A percentile compares a stretch with the other conserved stretches of the same genome.
Conservation (phyloP, 2,797 vertebrate species). For the Alca torda region DNA sequence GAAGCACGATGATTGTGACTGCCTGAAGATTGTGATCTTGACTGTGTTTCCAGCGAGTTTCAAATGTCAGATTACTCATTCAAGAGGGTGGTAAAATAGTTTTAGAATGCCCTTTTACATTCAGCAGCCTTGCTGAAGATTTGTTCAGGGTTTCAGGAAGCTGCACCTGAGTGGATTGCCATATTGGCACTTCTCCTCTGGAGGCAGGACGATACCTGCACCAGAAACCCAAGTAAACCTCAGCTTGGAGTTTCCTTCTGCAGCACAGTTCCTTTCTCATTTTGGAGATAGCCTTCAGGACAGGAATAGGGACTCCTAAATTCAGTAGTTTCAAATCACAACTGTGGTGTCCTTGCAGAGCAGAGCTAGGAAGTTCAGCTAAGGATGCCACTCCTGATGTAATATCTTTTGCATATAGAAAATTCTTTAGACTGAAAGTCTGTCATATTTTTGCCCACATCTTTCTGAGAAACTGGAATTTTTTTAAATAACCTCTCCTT, state of each 20-base stretch:
- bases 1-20: background rate
- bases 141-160: background rate
- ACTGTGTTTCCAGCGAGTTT: background rate
- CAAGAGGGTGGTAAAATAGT: background rate
- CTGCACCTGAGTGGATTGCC: background rate
- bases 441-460: background rate
- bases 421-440: background rate
- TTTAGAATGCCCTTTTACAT: background rate
- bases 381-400: background rate
- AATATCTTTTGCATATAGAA: background rate
- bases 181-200: background rate
- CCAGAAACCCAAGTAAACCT: background rate
- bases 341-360: background rate
- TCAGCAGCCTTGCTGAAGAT: background rate
- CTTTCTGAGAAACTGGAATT: background rate
- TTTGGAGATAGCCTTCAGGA: background rate
- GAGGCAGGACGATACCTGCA: background rate
- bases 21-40: constrained; percentile 1
- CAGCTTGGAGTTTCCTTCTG: background rate
- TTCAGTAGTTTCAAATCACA: background rate
- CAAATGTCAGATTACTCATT: background rate
- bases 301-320: background rate
- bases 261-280: background rate
- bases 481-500: background rate
- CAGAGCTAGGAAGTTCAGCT: background rate